These are phyloP conservation scores for Dione juno DNA, from an alignment of 2,888 invertebrate genomes.

Conservation along the genomic window DNA sequence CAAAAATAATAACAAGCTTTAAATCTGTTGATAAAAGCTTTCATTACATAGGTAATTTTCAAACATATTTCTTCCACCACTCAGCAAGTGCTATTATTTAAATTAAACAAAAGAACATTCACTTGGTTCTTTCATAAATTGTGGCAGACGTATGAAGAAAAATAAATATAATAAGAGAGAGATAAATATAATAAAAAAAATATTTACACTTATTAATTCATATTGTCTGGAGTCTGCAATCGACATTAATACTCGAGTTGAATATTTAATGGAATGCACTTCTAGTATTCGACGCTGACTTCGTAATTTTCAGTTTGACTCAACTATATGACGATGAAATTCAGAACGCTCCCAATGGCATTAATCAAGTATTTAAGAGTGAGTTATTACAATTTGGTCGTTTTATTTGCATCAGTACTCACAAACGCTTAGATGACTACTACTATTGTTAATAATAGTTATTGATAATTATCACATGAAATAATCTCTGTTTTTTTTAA, in stretches of 20 bases:
- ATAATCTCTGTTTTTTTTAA: not conserved
- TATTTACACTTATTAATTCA: not conserved
- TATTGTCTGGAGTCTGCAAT: slow-evolving; percentile 37
- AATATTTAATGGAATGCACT: slow-evolving; percentile 49
- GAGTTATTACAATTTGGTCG: slow-evolving; percentile 38
- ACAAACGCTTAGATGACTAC: slow-evolving; percentile 14
- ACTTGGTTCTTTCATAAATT: no score
- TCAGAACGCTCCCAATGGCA: slow-evolving; percentile 39
- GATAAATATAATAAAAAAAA: not conserved
- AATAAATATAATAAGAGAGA: no score
- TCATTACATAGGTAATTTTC: no score
- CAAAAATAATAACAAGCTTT: no score
- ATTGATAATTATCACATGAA: not conserved
- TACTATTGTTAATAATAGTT: not conserved
- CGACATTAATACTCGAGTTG: slow-evolving; percentile 42
- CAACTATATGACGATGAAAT: slow-evolving; percentile 44
- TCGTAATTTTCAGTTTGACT: slow-evolving; percentile 48
- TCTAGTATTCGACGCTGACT: slow-evolving; percentile 46
- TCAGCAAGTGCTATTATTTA: no score
- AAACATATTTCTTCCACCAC: no score
- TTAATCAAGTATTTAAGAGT: slow-evolving; percentile 40
- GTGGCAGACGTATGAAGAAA: no score
- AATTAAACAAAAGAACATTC: no score
- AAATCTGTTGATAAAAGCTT: no score
- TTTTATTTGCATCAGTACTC: slow-evolving; percentile 29